Percentiles rank a stretch among this genome's conserved stretches.
phyloP scores from a whole-genome alignment of 1,140 invertebrate genomes.

The Proctacanthus coquilletti region DNA sequence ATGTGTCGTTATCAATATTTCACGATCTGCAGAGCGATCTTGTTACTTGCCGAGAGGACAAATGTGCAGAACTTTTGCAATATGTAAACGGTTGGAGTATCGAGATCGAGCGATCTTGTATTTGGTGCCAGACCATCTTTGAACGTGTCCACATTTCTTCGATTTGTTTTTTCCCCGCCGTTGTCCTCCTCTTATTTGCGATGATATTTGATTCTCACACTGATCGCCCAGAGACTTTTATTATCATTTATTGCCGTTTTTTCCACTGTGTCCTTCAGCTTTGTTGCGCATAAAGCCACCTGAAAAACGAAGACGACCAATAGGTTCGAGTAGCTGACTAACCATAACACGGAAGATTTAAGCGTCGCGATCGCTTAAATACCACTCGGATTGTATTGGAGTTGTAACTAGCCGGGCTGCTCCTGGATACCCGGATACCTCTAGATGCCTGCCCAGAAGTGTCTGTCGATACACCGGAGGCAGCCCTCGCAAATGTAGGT shows the following conservation, averaged over 20 bases:
- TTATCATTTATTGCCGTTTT: not conserved
- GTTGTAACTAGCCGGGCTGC: no score
- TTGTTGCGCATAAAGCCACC: no score
- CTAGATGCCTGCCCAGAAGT: no score
- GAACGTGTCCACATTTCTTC: not conserved
- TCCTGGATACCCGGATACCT: no score
- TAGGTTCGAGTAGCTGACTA: no score
- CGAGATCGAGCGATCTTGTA: not conserved
- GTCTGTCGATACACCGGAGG: no score
- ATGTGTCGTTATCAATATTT: constrained; percentile 1
- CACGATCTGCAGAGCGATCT: not conserved
- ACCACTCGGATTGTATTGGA: no score
- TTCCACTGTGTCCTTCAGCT: no score
- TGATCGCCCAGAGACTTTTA: not conserved
- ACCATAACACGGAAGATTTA: no score
- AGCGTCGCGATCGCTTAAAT: no score
- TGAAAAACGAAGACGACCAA: no score
- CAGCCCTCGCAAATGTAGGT: no score
- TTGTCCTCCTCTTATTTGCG: not conserved
- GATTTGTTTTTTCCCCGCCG: not conserved
- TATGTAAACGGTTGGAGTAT: not conserved
- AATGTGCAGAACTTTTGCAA: not conserved
- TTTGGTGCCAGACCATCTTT: not conserved
- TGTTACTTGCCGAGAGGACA: not conserved
- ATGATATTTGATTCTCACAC: not conserved